A percentile compares a stretch with the other conserved stretches of the same genome.
phyloP scores from a whole-genome alignment of 2,113 vertebrate species.

The Bagarius yarrelli region DNA sequence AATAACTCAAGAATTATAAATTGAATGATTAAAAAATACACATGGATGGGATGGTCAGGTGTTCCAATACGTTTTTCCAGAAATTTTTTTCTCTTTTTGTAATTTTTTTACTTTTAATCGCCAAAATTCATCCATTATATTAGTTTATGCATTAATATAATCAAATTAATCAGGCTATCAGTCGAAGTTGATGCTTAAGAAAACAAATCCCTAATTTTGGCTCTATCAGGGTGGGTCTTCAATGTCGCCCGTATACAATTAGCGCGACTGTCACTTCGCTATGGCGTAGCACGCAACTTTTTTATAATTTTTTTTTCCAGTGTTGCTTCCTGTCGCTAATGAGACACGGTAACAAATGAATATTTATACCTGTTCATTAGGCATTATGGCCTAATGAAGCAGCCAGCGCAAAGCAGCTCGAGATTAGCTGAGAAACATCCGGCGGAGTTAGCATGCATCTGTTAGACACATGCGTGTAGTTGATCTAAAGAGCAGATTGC shows the following conservation, averaged over 20 bases:
- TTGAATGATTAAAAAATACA: no score
- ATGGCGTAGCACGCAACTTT: not conserved
- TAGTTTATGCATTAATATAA: not conserved
- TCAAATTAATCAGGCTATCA: no score
- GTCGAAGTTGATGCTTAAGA: not conserved
- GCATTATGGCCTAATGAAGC: constrained; percentile 34
- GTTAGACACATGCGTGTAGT: constrained; percentile 37
- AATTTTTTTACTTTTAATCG: no score
- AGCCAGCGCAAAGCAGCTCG: constrained; percentile 3
- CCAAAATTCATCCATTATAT: no score
- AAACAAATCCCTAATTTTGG: not conserved
- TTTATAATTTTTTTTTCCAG: not conserved
- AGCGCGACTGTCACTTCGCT: not conserved
- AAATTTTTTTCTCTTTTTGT: no score
- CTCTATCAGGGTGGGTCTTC: not conserved
- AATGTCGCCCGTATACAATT: not conserved
- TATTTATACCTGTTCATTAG: constrained; percentile 19
- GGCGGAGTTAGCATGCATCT: constrained; percentile 28
- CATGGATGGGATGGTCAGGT: no score
- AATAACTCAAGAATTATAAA: no score
- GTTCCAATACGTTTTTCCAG: no score
- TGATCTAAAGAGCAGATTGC: constrained; percentile 63
- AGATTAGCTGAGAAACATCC: constrained; percentile 35
- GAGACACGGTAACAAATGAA: constrained; percentile 3
- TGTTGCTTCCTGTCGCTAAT: not conserved